Evolutionary conservation across 2,113 vertebrate genomes (phyloP).

Genomic region (Eonycteris spelaea): DNA sequence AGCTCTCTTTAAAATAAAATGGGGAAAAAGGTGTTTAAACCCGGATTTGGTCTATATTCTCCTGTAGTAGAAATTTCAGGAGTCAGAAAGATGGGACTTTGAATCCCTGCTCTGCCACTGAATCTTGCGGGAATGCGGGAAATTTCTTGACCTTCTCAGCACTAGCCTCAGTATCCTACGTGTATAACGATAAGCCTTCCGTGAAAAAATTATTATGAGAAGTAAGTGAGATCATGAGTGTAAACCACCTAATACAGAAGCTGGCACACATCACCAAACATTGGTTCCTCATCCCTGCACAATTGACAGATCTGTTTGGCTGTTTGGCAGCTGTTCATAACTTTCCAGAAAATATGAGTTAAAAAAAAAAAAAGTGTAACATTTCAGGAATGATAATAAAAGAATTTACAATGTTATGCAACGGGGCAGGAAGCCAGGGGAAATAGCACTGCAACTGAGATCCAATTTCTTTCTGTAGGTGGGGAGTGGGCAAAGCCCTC

Average conservation of each 20-base stretch:
- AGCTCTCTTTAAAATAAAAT: neutral
- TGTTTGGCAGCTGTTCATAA: neutral
- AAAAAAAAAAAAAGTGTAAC: neutral
- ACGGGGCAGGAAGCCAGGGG: slow-evolving; percentile 6
- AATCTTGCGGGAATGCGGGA: neutral
- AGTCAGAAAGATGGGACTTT: neutral
- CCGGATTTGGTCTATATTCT: neutral
- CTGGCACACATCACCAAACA: neutral
- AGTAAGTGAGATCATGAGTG: neutral
- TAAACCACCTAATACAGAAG: slow-evolving; percentile 38
- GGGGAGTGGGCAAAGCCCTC: neutral
- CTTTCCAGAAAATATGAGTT: neutral
- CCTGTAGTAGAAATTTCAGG: neutral
- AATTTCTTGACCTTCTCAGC: neutral
- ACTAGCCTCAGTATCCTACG: neutral
- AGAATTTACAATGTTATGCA: slow-evolving; percentile 14
- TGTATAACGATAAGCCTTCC: neutral
- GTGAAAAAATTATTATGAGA: neutral
- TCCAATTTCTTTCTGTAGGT: neutral
- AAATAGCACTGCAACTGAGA: neutral
- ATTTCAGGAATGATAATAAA: neutral
- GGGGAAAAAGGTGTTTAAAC: neutral
- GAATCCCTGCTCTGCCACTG: neutral
- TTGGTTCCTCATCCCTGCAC: neutral
- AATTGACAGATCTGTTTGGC: slow-evolving; percentile 8